Base-by-base conservation (phyloP, 2,113 vertebrate species). In the Anoura caudifer region DNA sequence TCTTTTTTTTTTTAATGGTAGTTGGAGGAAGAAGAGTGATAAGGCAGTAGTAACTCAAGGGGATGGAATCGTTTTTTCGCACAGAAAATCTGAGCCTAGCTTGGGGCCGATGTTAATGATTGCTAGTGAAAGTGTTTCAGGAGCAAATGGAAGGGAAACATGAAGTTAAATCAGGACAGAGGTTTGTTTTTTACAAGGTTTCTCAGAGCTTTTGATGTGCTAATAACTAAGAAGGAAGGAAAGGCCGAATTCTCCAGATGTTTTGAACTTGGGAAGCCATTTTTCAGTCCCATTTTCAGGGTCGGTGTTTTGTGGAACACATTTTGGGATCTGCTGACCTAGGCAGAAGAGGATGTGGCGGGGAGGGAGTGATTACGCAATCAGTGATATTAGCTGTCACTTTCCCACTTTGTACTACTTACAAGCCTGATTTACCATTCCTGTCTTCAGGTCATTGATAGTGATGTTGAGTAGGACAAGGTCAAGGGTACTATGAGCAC, bases 301-400 rank as follows among this genome's bases (percentile, higher is more conserved):
- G 17, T 85, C 36, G 28, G 28, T 94, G 41, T 94, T 94, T 82
- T 87, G 43, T 86, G 47, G 77, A 94, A 65, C 36, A 43, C 54
- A 20, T 80, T 90, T 95, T 95, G 80, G 61, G 75, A 96, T 88
- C 83, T 75, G 94, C 92, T 96, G 87, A 95, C 81, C 13, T 83
- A 83, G 90, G 38, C 90, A 90, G 75, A 84, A 93, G 63, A 83
- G 36, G 47, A 92, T 59, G 45, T 77, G n/a, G 80, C 81, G 50
- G 69, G 10, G 79, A 61, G 28, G 67, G 41, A 81, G n/a, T 19
- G 41, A 45, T 69, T 70, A 31, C 41, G 41, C 36, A 96, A 9
- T 84, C 41, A 61, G 50, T 73, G 77, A 43, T 83, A n/a, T 15
- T 47, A 93, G 77, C 70, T 97, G 52, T 82, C 77, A 38, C 76